Base-by-base conservation (phyloP, 1,140 invertebrate genomes). In the Laupala kohalensis region DNA sequence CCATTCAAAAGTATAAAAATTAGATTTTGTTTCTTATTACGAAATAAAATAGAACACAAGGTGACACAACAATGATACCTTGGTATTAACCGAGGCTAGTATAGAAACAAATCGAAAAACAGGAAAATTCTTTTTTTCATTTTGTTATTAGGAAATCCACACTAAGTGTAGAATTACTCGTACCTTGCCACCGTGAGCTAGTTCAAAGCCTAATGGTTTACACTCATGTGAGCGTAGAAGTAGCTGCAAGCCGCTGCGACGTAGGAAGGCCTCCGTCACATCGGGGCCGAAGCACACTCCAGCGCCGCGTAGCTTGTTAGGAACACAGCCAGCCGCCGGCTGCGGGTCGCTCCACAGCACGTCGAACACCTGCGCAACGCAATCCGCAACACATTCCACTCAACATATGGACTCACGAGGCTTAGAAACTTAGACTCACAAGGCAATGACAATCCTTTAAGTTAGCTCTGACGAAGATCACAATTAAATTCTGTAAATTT, bases 311-410 rank as follows among this genome's bases (percentile, higher is more conserved):
- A 95, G 86, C 9, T 86, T 87, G 79, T 96, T 97, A 0, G 92
- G 90, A 25, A 87, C 84, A 77, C 92, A 94, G 0, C 85, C 90
- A 30, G 86, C 87, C 2, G 78, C 84, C 9, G 85, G 82, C 79
- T 92, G 88, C 0, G 95, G 94, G 81, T 97, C 94, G 77, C 92
- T 95, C 94, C 94, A 96, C 69, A 96, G 81, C 19, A 96, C 86
- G 79, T 96, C 94, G 73, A 96, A 88, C 1, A 95, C 87, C 92
- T 95, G 76, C 3, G 80, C 80, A 72, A 62, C 53, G n/a, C 53
- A 62, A 13, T 62, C 53, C n/a, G n/a, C 13, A 13, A n/a, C n/a
- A n/a, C n/a, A n/a, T n/a, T n/a, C n/a, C n/a, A n/a, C n/a, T n/a
- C n/a, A 66, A 66, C 25, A 23, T 9, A 65, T 25, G 26, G 12